Conservation (phyloP, 2,888 invertebrate species). For the Cantharis nigra region DNA sequence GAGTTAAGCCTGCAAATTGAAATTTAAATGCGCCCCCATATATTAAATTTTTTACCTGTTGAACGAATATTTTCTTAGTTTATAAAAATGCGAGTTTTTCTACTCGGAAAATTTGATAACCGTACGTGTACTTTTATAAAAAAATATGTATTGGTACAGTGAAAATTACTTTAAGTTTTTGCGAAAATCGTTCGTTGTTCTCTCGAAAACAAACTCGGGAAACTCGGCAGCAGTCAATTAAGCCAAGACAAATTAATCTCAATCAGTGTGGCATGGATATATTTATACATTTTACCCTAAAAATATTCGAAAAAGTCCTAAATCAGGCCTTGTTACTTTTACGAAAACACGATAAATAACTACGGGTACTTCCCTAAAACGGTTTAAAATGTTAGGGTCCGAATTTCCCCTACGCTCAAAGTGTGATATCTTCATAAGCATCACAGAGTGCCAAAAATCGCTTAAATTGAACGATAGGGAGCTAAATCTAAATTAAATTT, state of each 20-base stretch:
- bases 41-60: slow-evolving; percentile 1
- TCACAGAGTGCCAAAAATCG: neutral
- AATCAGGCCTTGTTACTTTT: neutral
- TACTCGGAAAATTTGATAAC: neutral
- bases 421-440: neutral
- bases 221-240: slow-evolving; percentile 21
- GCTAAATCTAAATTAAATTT: neutral
- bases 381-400: neutral
- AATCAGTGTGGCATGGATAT: slow-evolving; percentile 14
- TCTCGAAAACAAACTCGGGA: slow-evolving; percentile 13
- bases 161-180: neutral
- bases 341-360: neutral
- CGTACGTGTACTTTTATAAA: neutral
- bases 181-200: slow-evolving; percentile 15
- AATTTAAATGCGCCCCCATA: neutral
- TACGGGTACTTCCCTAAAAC: neutral
- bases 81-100: neutral
- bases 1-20: neutral
- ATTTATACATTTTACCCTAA: slow-evolving; percentile 14
- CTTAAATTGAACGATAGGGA: neutral
- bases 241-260: slow-evolving; percentile 17
- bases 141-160: neutral
- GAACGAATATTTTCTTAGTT: neutral
- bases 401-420: neutral
- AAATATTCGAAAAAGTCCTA: slow-evolving; percentile 18